Evolutionary conservation across 2,888 invertebrate species (phyloP).

Genomic region (Lasioglossum vierecki): DNA sequence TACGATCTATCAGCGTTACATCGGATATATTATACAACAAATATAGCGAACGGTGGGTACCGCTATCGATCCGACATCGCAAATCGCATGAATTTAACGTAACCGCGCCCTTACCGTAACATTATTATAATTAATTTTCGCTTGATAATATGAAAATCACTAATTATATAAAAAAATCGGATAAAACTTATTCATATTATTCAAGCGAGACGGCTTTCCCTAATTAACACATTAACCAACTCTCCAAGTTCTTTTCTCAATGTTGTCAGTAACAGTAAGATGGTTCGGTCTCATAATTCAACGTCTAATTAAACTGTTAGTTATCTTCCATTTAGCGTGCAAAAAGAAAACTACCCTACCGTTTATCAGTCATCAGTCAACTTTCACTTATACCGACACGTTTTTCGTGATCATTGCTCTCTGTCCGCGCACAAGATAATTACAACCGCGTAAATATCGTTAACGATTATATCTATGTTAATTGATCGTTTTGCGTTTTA

Average conservation of each 20-base stretch:
- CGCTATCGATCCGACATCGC: not conserved
- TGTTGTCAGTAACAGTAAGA: not conserved
- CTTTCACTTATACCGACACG: not conserved
- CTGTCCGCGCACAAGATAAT: not conserved
- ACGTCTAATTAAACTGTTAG: not conserved
- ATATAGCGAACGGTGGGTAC: not conserved
- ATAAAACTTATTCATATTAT: not conserved
- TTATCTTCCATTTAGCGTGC: not conserved
- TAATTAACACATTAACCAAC: not conserved
- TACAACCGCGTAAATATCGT: not conserved
- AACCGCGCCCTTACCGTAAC: not conserved
- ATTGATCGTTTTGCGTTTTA: not conserved
- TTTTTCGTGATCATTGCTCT: not conserved
- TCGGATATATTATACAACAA: not conserved
- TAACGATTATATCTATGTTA: not conserved
- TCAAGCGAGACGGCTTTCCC: not conserved
- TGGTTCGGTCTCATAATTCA: not conserved
- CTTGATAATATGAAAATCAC: not conserved
- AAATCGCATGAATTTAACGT: not conserved
- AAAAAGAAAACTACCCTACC: no score
- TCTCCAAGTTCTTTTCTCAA: not conserved
- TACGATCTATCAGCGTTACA: no score
- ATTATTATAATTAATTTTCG: not conserved
- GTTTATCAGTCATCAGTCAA: not conserved
- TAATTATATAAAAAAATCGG: not conserved